Base-by-base conservation (phyloP, 2,113 vertebrate genomes). In the Regulus satrapa region DNA sequence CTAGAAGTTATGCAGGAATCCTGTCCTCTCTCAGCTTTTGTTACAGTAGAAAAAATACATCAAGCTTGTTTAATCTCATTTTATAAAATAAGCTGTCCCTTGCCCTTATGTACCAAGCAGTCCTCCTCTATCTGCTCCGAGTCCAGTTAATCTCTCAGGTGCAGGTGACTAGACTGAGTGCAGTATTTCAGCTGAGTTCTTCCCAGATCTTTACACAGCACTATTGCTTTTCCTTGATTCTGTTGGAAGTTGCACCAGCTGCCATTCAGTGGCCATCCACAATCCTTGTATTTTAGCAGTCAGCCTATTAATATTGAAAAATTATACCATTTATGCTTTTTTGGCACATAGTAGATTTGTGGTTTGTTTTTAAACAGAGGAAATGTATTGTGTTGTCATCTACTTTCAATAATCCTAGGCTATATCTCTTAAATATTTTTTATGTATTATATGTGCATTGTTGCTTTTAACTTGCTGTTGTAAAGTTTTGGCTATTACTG, bases 41-140 rank as follows among this genome's bases (percentile, higher is more conserved):
- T 90, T 92, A 41, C 16, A 73, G 36, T 26, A 88, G 67, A 82
- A 74, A 82, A 93, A 89, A 89, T 77, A 92, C 79, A 93, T 79
- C 62, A 79, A 76, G 6, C 17, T 83, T 90, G 19, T 85, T 93
- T 69, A 76, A 88, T 73, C 40, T 62, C 14, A 16, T 92, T 88
- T 85, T 54, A 79, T 90, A 41, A 79, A 90, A 73, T 6, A 68
- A 67, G 23, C 9, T 90, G 88, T 88, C 40, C 6, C 28, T 43
- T 88, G 58, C 41, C 20, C 14, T 69, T 10, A 38, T 94, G 62
- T 76, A 66, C 46, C n/a, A 46, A 56, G 24, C 25, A 40, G 45
- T 61, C 14, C 61, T 79, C 18, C 6, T 79, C 32, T 61, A 40
- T 29, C 66, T 78, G n/a, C 25, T 73, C 19, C 43, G 55, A 51